A percentile compares a stretch with the other conserved stretches of the same genome.
Conservation (phyloP, 2,797 vertebrate species). For the Pipistrellus kuhlii region DNA sequence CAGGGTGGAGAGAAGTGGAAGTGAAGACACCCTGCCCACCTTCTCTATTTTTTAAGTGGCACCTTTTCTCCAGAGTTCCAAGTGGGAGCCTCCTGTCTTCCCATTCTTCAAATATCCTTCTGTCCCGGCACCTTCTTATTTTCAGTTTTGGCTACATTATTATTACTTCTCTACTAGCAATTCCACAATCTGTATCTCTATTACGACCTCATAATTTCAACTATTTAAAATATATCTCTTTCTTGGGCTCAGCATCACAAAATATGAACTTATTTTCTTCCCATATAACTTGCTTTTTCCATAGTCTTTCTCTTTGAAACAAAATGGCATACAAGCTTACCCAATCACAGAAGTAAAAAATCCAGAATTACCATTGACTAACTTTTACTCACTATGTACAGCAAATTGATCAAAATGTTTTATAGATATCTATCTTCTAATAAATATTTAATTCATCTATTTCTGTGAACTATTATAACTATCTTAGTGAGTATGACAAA, state of each 20-base stretch:
- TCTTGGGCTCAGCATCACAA: constrained; percentile 8
- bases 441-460: neutral
- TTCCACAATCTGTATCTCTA: neutral
- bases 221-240: neutral
- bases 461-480: neutral
- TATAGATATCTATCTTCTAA: neutral
- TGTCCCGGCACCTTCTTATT: neutral
- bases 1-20: neutral
- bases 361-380: neutral
- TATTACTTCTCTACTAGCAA: neutral
- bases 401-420: neutral
- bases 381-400: neutral
- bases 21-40: neutral
- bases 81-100: neutral
- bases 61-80: neutral
- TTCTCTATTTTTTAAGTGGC: neutral
- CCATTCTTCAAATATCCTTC: neutral
- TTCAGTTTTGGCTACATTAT: neutral
- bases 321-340: neutral
- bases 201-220: neutral
- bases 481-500: neutral
- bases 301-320: neutral
- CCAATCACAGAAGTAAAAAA: neutral
- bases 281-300: neutral
- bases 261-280: constrained; percentile 19